Percentiles rank a stretch among this genome's conserved stretches.
Conservation (phyloP, 2,113 vertebrate species). For the Lasiurus borealis region DNA sequence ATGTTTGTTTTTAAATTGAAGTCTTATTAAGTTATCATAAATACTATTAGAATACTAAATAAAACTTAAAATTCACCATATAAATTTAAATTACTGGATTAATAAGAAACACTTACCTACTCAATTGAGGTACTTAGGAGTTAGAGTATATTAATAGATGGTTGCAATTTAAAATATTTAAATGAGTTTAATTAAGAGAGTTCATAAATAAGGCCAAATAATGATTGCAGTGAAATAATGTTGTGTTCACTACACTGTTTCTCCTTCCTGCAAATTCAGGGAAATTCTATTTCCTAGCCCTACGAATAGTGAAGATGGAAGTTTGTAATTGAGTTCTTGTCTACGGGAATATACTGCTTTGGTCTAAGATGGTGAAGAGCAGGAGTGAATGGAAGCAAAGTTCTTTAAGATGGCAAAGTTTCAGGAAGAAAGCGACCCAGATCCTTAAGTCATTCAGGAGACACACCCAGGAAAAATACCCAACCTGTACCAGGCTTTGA, state of each 20-base stretch:
- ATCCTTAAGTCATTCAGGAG: not conserved
- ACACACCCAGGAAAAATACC: not conserved
- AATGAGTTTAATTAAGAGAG: slow-evolving; percentile 53
- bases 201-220: slow-evolving; percentile 10
- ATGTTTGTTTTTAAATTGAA: slow-evolving; percentile 47
- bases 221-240: not conserved
- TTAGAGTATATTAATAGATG: not conserved
- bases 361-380: not conserved
- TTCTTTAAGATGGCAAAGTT: not conserved
- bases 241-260: not conserved
- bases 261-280: not conserved
- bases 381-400: not conserved
- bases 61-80: not conserved
- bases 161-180: slow-evolving; percentile 55
- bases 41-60: slow-evolving; percentile 28
- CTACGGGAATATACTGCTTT: not conserved
- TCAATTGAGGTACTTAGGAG: slow-evolving; percentile 29
- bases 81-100: slow-evolving; percentile 24
- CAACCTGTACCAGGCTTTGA: not conserved
- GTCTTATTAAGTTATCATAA: slow-evolving; percentile 22
- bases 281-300: not conserved
- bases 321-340: not conserved
- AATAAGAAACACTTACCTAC: slow-evolving; percentile 45
- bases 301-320: not conserved
- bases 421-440: not conserved